A percentile compares a stretch with the other conserved stretches of the same genome.
Evolutionary conservation across 2,797 vertebrate genomes (phyloP).

Genomic region (Balearica regulorum): DNA sequence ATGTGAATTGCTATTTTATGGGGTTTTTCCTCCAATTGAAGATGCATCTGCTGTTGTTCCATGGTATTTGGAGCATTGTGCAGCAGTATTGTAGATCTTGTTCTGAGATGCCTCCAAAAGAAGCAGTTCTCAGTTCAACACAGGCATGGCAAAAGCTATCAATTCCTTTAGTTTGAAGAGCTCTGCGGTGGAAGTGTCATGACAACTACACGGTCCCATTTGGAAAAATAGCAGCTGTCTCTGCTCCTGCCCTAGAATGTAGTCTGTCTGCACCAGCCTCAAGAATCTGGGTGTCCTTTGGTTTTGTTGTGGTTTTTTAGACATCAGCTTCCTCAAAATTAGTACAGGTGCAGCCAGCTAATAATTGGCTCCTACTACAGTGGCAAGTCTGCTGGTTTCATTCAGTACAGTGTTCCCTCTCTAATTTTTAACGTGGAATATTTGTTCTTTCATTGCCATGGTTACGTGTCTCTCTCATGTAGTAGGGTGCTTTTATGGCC

Average conservation of each 20-base stretch:
- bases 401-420: background rate
- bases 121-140: background rate
- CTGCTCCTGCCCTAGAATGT: background rate
- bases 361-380: background rate
- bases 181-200: background rate
- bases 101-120: background rate
- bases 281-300: background rate
- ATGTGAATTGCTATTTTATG: background rate
- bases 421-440: background rate
- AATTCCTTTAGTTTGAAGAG: conserved; percentile 9
- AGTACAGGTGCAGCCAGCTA: background rate
- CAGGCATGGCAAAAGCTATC: background rate
- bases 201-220: background rate
- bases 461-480: background rate
- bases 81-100: background rate
- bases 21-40: fast-evolving
- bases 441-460: conserved; percentile 4
- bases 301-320: background rate
- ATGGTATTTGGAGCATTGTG: background rate
- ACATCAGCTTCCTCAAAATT: background rate
- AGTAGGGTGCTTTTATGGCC: conserved; percentile 10
- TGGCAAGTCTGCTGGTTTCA: background rate
- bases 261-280: background rate
- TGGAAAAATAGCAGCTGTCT: background rate
- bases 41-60: background rate